Evolutionary conservation across 2,797 vertebrate species (phyloP).

Genomic region (Spinus olivaceus): DNA sequence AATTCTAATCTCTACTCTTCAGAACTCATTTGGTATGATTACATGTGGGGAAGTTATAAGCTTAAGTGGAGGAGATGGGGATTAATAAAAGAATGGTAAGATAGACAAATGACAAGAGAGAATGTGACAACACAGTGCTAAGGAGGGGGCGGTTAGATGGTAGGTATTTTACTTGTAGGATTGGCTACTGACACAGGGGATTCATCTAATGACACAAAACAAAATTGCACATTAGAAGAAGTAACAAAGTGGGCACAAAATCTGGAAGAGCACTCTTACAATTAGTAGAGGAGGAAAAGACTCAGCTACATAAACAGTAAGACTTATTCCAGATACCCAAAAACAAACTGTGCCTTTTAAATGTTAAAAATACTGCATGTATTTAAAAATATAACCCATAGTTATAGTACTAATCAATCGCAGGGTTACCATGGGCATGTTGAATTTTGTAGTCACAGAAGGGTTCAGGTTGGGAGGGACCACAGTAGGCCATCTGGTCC

Average conservation of each 20-base stretch:
- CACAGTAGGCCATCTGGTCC: not conserved
- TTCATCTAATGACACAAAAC: not conserved
- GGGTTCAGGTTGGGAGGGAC: not conserved
- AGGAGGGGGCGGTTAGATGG: not conserved
- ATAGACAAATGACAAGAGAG: not conserved
- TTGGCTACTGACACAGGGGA: not conserved
- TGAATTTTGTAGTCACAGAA: not conserved
- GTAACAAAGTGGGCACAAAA: not conserved
- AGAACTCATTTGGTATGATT: not conserved
- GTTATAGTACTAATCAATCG: not conserved
- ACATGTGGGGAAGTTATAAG: not conserved
- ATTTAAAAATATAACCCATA: not conserved
- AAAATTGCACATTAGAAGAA: not conserved
- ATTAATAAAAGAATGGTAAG: not conserved
- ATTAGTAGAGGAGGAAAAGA: not conserved
- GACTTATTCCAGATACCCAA: not conserved
- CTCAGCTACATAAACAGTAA: not conserved
- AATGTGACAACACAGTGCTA: not conserved
- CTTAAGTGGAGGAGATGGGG: not conserved
- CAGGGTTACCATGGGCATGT: not conserved
- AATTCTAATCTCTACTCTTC: not conserved
- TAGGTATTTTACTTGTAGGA: not conserved
- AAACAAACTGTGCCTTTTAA: not conserved
- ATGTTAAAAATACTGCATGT: not conserved
- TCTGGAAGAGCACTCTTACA: not conserved